A percentile compares a stretch with the other conserved stretches of the same genome.
phyloP scores from a whole-genome alignment of 2,113 vertebrate species.

The Pitta sordida region DNA sequence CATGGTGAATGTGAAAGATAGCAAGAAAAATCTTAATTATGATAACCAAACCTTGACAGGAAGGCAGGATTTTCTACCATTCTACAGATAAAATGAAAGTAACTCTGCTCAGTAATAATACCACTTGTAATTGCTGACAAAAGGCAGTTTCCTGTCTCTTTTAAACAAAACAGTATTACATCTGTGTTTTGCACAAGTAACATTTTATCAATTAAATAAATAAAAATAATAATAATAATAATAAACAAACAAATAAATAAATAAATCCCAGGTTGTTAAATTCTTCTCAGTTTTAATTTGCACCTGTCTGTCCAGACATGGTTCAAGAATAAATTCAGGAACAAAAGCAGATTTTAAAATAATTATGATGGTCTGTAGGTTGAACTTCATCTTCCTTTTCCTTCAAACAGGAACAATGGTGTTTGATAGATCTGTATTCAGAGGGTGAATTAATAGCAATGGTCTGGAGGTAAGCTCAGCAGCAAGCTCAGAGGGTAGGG shows the following conservation, averaged over 20 bases:
- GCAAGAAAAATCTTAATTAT: not conserved
- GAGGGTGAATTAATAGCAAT: not conserved
- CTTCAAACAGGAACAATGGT: not conserved
- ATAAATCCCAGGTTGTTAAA: not conserved
- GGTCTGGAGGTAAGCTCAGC: not conserved
- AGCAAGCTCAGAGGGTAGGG: not conserved
- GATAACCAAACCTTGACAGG: not conserved
- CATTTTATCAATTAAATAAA: not conserved
- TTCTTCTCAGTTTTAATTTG: not conserved
- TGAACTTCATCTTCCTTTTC: not conserved
- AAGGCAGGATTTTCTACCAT: not conserved
- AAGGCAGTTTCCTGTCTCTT: not conserved
- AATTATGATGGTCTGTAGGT: not conserved
- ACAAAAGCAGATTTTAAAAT: not conserved
- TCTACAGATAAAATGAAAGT: not conserved
- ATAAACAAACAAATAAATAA: not conserved
- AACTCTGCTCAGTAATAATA: not conserved
- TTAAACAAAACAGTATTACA: not conserved
- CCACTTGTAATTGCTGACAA: not conserved
- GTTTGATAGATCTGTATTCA: not conserved
- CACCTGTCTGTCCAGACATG: not conserved
- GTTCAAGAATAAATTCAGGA: not conserved
- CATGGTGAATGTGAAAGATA: fast-evolving
- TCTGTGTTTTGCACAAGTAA: not conserved
- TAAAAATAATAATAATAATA: not conserved